A percentile compares a stretch with the other conserved stretches of the same genome.
phyloP scores from a whole-genome alignment of 2,113 vertebrate species.

The Lophura nycthemera region DNA sequence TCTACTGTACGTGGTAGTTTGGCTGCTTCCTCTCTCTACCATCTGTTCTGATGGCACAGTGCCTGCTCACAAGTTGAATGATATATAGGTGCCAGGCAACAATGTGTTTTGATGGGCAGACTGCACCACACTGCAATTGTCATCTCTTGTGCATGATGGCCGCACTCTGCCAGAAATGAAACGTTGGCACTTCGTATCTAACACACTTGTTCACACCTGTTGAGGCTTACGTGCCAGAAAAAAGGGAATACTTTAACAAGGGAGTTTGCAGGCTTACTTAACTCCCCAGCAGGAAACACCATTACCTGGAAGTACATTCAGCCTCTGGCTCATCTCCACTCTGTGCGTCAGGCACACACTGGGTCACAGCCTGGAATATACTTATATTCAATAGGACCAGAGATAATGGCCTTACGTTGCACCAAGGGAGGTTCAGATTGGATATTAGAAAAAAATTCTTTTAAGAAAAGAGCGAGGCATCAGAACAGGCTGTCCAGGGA shows the following conservation, averaged over 20 bases:
- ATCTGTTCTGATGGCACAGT: slow-evolving; percentile 79
- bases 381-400: not conserved
- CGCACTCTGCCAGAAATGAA: slow-evolving; percentile 62
- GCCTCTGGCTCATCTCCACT: not conserved
- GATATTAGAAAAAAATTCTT: too few relatives aligned
- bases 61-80: slow-evolving; percentile 80
- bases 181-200: slow-evolving; percentile 64
- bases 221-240: slow-evolving; percentile 73
- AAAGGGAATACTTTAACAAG: slow-evolving; percentile 54
- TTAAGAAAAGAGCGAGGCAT: too few relatives aligned
- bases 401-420: too few relatives aligned
- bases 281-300: not conserved
- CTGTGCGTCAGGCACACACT: not conserved
- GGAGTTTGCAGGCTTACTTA: not conserved
- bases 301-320: not conserved
- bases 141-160: slow-evolving; percentile 78
- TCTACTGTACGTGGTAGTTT: slow-evolving; percentile 74
- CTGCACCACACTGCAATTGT: slow-evolving; percentile 74
- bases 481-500: too few relatives aligned
- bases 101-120: slow-evolving; percentile 81
- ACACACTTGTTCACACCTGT: slow-evolving; percentile 80
- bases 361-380: not conserved
- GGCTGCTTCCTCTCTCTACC: slow-evolving; percentile 74
- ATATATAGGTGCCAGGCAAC: slow-evolving; percentile 82
- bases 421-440: too few relatives aligned